Evolutionary conservation across 1,140 invertebrate species (phyloP), one percentile per base, ranked within the genome.

Genomic region (Magallana gigas): DNA sequence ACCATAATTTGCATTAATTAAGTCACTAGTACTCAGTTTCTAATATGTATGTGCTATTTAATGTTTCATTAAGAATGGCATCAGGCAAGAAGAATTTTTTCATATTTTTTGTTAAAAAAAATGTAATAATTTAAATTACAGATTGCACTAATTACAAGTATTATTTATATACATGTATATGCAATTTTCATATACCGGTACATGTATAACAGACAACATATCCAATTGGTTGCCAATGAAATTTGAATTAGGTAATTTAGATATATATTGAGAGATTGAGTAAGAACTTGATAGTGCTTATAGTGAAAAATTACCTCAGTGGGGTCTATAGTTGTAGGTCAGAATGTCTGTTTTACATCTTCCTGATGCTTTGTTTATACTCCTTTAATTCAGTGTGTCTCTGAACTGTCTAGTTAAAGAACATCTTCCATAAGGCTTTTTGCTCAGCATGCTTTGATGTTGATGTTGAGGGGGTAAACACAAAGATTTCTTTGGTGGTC

Each of bases 371-470:
- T 23, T 71, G 18, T 71, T 71, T 18, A 71, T 71, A 29, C 23
- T 29, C 36, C 36, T 76, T n/a, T 29, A 36, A 29, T 76, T 76
- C 68, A 76, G 23, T 76, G 12, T 76, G 68, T 76, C 68, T 76
- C 68, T 76, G 68, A 76, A 76, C 68, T 76, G 68, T 36, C 68
- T 76, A 29, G 68, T 76, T 76, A 29, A 29, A 76, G 23, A 76
- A 36, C 68, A 29, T 76, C 68, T 29, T 76, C 23, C 23, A 76
- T 29, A 76, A 76, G 36, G 68, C 23, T 76, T 29, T 23, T 29
- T 76, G 18, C 68, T 11, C 36, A 29, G 68, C 23, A 36, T 76
- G 23, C 68, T 76, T 76, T 76, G 68, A 76, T 36, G 68, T 76
- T 76, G 68, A 76, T 36, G 68, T 76, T 29, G 23, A 29, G 11